These are phyloP conservation scores for Megalonaias nervosa DNA, from an alignment of 1,140 invertebrate genomes.

Conservation along the genomic window DNA sequence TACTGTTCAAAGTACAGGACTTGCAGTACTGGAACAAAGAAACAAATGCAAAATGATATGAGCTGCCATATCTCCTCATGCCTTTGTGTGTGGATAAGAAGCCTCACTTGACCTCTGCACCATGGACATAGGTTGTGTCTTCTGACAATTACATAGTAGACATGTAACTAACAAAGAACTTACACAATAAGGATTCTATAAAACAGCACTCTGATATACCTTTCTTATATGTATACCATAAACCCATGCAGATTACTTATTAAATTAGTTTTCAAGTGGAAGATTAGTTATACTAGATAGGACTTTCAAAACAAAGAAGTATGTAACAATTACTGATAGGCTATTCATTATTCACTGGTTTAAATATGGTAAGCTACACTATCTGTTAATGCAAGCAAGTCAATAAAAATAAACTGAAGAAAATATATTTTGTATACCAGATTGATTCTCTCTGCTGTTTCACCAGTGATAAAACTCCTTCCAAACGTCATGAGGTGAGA, in stretches of 20 bases:
- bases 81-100: too few species aligned
- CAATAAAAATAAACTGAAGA: too few species aligned
- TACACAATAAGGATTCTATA: too few species aligned
- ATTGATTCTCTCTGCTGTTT: slow-evolving; percentile 53
- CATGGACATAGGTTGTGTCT: too few species aligned
- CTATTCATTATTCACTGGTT: neutral
- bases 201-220: too few species aligned
- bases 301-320: neutral
- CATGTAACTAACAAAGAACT: too few species aligned
- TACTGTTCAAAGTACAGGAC: too few species aligned
- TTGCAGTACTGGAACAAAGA: too few species aligned
- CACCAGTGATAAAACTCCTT: slow-evolving; percentile 55
- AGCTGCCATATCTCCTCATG: too few species aligned
- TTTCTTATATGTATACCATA: neutral
- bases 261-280: neutral
- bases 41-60: too few species aligned
- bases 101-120: too few species aligned
- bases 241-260: neutral
- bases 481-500: slow-evolving; percentile 64
- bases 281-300: neutral
- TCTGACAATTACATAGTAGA: too few species aligned
- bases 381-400: neutral
- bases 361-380: slow-evolving; percentile 6
- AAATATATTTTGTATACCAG: slow-evolving; percentile 35
- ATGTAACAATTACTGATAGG: neutral